Conservation (phyloP, 2,888 invertebrate genomes). For the Monopis laevigella region DNA sequence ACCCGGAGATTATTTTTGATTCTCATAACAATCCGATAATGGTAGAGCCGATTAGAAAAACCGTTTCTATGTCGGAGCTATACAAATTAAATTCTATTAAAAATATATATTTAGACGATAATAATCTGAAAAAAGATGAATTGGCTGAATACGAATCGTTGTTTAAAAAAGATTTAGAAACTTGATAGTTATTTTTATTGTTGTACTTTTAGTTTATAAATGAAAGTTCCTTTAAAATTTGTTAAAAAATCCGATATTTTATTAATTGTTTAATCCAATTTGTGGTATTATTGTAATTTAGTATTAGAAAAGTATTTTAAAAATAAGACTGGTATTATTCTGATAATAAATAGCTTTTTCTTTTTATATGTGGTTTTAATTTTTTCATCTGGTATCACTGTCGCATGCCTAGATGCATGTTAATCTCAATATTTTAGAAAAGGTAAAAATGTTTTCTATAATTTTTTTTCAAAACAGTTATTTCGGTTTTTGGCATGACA, state of each 20-base stretch:
- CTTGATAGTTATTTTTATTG: neutral
- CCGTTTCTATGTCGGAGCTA: slow-evolving; percentile 17
- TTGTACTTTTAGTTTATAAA: neutral
- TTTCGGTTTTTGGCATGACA: too few relatives aligned
- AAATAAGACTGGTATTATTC: slow-evolving; percentile 2
- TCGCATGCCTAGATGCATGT: slow-evolving; percentile 3
- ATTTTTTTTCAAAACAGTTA: too few relatives aligned
- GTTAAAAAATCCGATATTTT: too few relatives aligned
- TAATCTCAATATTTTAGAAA: too few relatives aligned
- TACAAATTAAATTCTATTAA: slow-evolving; percentile 15
- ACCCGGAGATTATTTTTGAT: slow-evolving; percentile 60
- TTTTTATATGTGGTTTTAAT: slow-evolving; percentile 8
- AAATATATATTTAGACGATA: slow-evolving; percentile 22
- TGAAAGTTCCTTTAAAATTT: neutral
- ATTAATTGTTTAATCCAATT: too few relatives aligned
- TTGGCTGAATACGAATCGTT: neutral
- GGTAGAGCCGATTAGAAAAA: slow-evolving; percentile 33
- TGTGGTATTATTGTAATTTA: neutral
- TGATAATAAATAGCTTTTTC: slow-evolving; percentile 1
- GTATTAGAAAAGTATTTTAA: neutral
- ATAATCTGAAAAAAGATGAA: neutral
- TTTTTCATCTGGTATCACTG: slow-evolving; percentile 6
- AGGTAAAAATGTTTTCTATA: too few relatives aligned
- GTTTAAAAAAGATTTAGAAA: neutral
- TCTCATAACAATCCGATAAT: slow-evolving; percentile 46